Conservation (phyloP, 2,888 invertebrate species). For the Melangyna quadrimaculata region DNA sequence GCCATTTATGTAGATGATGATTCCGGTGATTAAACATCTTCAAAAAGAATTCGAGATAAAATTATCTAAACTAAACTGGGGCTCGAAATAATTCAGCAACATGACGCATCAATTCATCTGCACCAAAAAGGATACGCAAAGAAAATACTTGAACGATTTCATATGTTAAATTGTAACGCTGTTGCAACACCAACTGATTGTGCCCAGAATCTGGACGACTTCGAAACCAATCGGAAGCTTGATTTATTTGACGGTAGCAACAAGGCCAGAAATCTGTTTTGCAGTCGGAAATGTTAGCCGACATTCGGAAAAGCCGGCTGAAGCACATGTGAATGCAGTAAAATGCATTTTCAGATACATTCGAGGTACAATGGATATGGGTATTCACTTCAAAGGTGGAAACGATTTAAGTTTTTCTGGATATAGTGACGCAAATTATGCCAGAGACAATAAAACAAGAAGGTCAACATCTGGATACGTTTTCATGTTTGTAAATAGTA, state of each 20-base stretch:
- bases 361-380: neutral
- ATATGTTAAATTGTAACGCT: no score
- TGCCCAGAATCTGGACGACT: neutral
- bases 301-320: no score
- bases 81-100: no score
- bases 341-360: neutral
- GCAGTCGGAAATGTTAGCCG: neutral
- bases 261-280: neutral
- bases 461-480: no score
- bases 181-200: neutral
- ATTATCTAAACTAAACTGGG: no score
- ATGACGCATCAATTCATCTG: no score
- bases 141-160: no score
- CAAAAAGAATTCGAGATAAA: no score
- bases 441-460: no score
- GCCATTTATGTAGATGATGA: no score
- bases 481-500: no score
- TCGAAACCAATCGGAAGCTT: neutral
- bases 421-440: neutral
- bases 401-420: neutral
- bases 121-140: no score
- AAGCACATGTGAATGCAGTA: neutral
- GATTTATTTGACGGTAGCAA: neutral
- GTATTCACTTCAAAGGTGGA: neutral
- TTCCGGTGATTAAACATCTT: neutral